Conservation (phyloP, 2,888 invertebrate genomes). For the Cyclophora punctaria region DNA sequence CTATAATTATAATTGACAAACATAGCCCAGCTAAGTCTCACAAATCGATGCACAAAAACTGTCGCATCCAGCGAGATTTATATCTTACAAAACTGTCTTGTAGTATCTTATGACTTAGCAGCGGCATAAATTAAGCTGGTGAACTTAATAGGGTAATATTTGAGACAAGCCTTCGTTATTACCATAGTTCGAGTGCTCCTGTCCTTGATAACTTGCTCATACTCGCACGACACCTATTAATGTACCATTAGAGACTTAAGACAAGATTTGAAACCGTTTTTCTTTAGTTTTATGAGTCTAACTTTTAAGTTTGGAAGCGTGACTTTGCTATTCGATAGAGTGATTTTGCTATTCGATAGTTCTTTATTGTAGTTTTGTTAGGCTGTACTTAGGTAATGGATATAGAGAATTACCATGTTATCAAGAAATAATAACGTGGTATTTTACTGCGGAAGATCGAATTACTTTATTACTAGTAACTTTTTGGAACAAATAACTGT, state of each 20-base stretch:
- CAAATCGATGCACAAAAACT: background rate
- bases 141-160: slow-evolving; percentile 69
- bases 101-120: slow-evolving; percentile 67
- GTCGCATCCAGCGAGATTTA: slow-evolving; percentile 28
- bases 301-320: too few relatives aligned
- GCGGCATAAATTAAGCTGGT: slow-evolving; percentile 66
- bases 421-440: too few relatives aligned
- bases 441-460: too few relatives aligned
- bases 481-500: too few relatives aligned
- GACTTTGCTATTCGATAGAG: too few relatives aligned
- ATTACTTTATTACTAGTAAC: too few relatives aligned
- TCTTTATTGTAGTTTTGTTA: too few relatives aligned
- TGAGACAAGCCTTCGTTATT: slow-evolving; percentile 68
- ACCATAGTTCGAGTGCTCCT: slow-evolving; percentile 45
- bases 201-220: slow-evolving; percentile 16
- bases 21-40: background rate
- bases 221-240: background rate
- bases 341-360: too few relatives aligned
- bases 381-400: too few relatives aligned
- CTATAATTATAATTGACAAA: background rate
- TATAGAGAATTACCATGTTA: too few relatives aligned
- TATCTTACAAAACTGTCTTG: slow-evolving; percentile 32
- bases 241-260: background rate
- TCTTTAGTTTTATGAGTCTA: slow-evolving; percentile 6
- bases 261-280: slow-evolving; percentile 6